Base-by-base conservation (phyloP, 2,797 vertebrate genomes). In the Gymnoscopelus braueri region DNA sequence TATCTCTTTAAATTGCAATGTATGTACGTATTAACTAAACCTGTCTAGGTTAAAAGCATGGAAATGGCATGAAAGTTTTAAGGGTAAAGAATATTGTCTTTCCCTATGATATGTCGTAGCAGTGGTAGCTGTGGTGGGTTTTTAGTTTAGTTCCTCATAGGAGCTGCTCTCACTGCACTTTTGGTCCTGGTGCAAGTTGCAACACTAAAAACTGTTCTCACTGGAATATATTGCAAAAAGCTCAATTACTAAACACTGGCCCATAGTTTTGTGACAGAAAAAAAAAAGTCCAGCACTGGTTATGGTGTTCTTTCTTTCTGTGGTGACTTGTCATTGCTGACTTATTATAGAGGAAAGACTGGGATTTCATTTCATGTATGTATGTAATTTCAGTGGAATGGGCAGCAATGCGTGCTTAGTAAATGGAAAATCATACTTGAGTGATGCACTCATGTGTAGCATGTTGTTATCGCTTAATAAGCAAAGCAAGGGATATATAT, bases 391-490 rank as follows among this genome's bases (percentile, higher is more conserved):
- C 49, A 58, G 44, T 52, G 50, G 8, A 11, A 51, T 35, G 7
- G 61, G 55, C 44, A 14, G 51, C 60, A 2, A 19, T 58, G 29
- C 9, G 55, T 54, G 49, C 53, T 49, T 1, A 51, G n/a, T 19
- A 52, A 2, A 29, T 56, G 50, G 35, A 29, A 65, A 71, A 73
- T 58, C 5, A 14, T 19, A 60, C n/a, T 51, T 23, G 12, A 12
- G 3, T 4, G 65, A 15, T 61, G 44, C 29, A 1, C 58, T 49
- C 52, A 49, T 65, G 53, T 61, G 65, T 62, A 35, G 58, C 58
- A 55, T 69, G 78, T 78, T 75, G 49, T 83, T 81, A 60, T 65
- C 69, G 62, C 58, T 44, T 69, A 62, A 82, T 85, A 77, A 86
- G 67, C 35, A 52, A 69, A 79, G 66, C 80, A 76, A 85, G 59